These are phyloP conservation scores for Catagonus wagneri DNA, from an alignment of 2,113 vertebrate species.

Conservation along the genomic window DNA sequence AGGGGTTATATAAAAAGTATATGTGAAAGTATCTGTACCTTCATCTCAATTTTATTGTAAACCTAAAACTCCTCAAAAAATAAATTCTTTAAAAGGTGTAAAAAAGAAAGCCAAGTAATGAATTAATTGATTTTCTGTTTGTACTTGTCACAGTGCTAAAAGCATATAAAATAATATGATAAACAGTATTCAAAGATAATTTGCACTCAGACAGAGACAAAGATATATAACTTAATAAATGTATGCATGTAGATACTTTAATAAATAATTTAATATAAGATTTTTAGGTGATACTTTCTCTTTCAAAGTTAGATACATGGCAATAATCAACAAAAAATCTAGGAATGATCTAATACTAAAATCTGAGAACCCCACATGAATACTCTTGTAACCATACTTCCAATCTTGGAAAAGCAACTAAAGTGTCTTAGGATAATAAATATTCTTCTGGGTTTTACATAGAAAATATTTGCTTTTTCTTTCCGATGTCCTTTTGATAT, in stretches of 20 bases:
- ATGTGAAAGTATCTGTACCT: neutral
- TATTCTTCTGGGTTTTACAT: slow-evolving; percentile 53
- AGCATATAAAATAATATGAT: neutral
- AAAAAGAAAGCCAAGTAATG: neutral
- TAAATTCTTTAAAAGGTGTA: neutral
- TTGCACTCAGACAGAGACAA: neutral
- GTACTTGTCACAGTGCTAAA: neutral
- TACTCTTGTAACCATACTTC: neutral
- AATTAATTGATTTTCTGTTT: neutral
- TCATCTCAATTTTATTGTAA: neutral
- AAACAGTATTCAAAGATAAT: neutral
- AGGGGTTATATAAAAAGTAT: too few relatives aligned
- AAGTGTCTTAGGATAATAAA: slow-evolving; percentile 64
- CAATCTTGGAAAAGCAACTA: slow-evolving; percentile 51
- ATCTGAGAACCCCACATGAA: neutral
- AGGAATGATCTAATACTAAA: neutral
- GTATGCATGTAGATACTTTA: neutral
- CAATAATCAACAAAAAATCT: neutral
- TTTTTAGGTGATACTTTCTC: neutral
- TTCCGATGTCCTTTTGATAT: slow-evolving; percentile 14
- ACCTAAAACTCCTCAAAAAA: neutral
- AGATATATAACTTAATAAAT: neutral
- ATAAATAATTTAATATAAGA: neutral
- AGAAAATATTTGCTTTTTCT: slow-evolving; percentile 71
- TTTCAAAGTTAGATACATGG: neutral